Conservation (phyloP, 2,888 invertebrate genomes). For the Xylota segnis region DNA sequence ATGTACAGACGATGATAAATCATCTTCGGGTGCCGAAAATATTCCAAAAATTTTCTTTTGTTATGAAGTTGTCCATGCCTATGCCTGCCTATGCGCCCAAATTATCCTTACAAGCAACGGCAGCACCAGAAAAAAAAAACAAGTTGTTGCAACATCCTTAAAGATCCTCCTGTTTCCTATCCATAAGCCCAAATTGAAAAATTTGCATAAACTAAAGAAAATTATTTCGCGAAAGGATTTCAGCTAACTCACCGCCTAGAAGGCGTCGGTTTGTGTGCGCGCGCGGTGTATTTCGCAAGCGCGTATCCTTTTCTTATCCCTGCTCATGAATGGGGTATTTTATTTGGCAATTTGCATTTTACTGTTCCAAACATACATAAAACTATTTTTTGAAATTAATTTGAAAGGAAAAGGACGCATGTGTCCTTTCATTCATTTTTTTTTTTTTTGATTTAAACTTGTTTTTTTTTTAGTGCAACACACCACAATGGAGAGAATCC, state of each 20-base stretch:
- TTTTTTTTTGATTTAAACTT: constrained; percentile 28
- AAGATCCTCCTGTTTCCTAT: constrained; percentile 30
- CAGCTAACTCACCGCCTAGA: background rate
- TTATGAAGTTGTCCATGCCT: constrained; percentile 29
- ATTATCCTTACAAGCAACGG: constrained; percentile 1
- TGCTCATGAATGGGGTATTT: constrained; percentile 54
- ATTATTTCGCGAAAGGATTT: constrained; percentile 45
- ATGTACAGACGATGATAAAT: constrained; percentile 36
- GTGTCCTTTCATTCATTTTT: constrained; percentile 14
- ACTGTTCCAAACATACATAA: constrained; percentile 34
- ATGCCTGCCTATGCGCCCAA: constrained; percentile 18
- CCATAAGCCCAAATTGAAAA: constrained; percentile 24
- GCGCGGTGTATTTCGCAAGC: constrained; percentile 9
- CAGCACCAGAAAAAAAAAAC: constrained; percentile 24
- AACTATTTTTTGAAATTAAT: constrained; percentile 46
- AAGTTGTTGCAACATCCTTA: constrained; percentile 60
- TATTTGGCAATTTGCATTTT: constrained; percentile 70
- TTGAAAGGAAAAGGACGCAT: constrained; percentile 36
- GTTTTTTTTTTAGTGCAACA: constrained; percentile 53
- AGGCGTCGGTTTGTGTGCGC: constrained; percentile 17
- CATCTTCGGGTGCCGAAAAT: constrained; percentile 38
- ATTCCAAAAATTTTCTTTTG: constrained; percentile 37
- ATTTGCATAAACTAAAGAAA: constrained; percentile 50
- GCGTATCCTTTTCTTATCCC: constrained; percentile 22
- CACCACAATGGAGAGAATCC: constrained; percentile 37